Evolutionary conservation across 2,113 vertebrate genomes (phyloP).

Genomic region (Indicator maculatus): DNA sequence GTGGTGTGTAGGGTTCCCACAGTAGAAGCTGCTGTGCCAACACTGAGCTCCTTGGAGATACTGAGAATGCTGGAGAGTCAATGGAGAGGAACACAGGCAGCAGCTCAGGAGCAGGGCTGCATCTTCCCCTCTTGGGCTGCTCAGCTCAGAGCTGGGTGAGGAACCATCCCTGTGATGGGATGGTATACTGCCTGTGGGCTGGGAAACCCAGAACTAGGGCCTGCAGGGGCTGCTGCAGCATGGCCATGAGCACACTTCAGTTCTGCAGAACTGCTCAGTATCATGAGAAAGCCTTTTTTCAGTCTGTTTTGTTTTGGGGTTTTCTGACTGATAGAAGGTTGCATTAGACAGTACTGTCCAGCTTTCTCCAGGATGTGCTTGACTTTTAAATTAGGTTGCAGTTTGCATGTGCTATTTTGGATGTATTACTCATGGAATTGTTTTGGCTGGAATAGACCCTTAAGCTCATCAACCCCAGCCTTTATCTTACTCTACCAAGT

Average conservation of each 20-base stretch:
- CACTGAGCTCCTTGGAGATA: neutral
- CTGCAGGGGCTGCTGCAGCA: neutral
- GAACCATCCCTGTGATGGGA: neutral
- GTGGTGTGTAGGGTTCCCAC: fast-evolving
- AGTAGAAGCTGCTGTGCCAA: neutral
- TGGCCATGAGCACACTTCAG: neutral
- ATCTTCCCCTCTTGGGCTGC: neutral
- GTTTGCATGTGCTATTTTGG: neutral
- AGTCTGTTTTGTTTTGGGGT: neutral
- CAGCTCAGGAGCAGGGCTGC: neutral
- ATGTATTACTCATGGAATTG: neutral
- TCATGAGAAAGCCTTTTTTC: neutral
- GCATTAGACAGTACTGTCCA: neutral
- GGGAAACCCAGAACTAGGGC: neutral
- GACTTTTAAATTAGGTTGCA: neutral
- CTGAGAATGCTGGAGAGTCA: neutral
- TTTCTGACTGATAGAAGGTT: neutral
- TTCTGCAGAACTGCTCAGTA: neutral
- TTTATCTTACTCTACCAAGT: too few species aligned
- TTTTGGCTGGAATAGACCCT: too few species aligned
- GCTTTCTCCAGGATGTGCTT: neutral
- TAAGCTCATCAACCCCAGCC: too few species aligned
- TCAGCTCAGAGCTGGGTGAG: neutral
- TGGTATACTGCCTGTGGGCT: fast-evolving
- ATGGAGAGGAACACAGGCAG: fast-evolving